Base-by-base conservation (phyloP, 1,140 invertebrate genomes). In the Thalassaphorura encarpata region DNA sequence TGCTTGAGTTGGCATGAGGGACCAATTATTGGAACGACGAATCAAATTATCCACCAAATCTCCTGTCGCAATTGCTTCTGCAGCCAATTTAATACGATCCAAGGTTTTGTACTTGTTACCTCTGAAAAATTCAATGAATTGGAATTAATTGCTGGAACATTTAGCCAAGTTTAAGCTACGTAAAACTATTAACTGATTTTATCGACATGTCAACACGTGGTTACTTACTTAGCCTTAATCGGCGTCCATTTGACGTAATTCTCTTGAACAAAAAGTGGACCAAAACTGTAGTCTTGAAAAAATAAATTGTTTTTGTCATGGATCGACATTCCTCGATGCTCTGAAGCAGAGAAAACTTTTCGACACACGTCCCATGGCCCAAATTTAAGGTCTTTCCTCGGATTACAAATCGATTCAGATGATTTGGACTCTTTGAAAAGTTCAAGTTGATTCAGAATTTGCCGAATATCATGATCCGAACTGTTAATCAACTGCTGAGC, bases 211-310 rank as follows among this genome's bases (percentile, higher is more conserved):
- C n/a, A n/a, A n/a, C n/a, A n/a, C n/a, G n/a, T n/a, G 15, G 4
- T 3, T 18, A 18, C 26, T 51, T 27, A 57, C 60, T 52, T 49
- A 23, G 62, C 62, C 11, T 28, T 47, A 28, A 29, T 21, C 8
- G 56, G 56, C 26, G n/a, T 18, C 56, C 50, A 53, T 40, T 48
- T 52, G 0, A 89, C 74, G 75, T 99, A 99, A 75, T 99, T 99
- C 70, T 99, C 95, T 69, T 98, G 92, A 0, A 99, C 89, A 75
- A 99, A 99, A 19, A 99, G 75, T 8, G 94, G 89, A 3, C 83
- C 83, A 55, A 99, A 79, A 67, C 81, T 92, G 72, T 99, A 99
- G 75, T 99, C 97, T 62, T 91, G 83, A 73, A 99, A 99, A 73
- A 98, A 99, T 39, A 99, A 72, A 68, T 89, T 85, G 43, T 81